Evolutionary conservation across 2,888 invertebrate species (phyloP), one percentile per base, ranked within the genome.

Genomic region (Chrysolina oricalcia): DNA sequence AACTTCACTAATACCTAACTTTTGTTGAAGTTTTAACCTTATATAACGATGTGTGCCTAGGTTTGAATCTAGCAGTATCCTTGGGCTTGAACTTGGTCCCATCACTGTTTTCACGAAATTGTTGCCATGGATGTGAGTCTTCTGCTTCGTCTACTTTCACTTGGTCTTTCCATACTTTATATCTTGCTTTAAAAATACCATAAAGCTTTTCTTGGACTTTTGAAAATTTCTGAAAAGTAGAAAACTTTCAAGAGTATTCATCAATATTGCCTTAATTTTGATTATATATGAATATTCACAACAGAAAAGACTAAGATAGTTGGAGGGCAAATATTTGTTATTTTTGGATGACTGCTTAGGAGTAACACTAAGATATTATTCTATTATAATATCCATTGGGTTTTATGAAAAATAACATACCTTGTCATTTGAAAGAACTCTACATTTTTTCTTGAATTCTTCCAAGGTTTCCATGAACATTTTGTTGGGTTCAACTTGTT

Each of bases 381-480:
- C 35, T 35, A 35, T 35, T 35, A 4, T 35, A 35, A 35, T 35
- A 35, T 35, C 3, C 35, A 35, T 35, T 35, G 35, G 8, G 35
- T 59, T 9, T n/a, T 62, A 23, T 13, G 15, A 21, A 53, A 1
- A 53, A 53, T 35, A 41, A 78, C 83, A 87, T 87, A 92, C 92
- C 83, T 89, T 88, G 64, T 90, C 87, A 78, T 91, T 89, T 35
- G 92, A 89, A 66, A 90, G 89, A 19, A 88, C 85, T 74, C 88
- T 90, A 83, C 92, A 92, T 78, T 89, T 91, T 56, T 91, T 90
- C 84, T 92, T 90, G 83, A 94, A 94, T 21, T 87, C 88, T 81
- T 94, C 91, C 71, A 96, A 87, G 82, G 91, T 91, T 56, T 91
- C 89, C 23, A 94, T 86, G 84, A 94, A 93, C 74, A 88, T 85